These are phyloP conservation scores for Potamarius usumacintae DNA, from an alignment of 2,113 vertebrate genomes.

Conservation along the genomic window DNA sequence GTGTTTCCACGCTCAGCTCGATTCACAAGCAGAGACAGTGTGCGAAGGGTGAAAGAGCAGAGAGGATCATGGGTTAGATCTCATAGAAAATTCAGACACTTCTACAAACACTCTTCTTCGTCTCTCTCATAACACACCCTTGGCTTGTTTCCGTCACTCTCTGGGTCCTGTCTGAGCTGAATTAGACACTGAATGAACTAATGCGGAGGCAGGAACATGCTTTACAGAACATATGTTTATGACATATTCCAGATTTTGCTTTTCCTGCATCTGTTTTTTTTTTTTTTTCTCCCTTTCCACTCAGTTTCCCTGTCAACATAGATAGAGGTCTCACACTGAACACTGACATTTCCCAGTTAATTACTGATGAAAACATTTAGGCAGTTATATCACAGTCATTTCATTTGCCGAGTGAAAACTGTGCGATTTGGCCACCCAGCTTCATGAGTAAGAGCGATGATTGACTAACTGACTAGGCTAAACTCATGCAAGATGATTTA, in stretches of 20 bases:
- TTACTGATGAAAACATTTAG: not conserved
- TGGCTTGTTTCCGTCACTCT: not conserved
- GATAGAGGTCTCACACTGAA: slow-evolving; percentile 15
- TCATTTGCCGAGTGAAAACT: slow-evolving; percentile 31
- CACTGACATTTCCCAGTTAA: slow-evolving; percentile 3
- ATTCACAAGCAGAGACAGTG: slow-evolving; percentile 15
- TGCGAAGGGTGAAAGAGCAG: slow-evolving; percentile 6
- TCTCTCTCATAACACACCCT: not conserved
- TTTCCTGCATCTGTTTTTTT: slow-evolving; percentile 45
- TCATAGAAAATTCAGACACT: slow-evolving; percentile 17
- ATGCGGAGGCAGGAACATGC: not conserved
- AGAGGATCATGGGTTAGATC: slow-evolving; percentile 15
- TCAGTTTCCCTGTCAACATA: slow-evolving; percentile 38
- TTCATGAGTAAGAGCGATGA: slow-evolving; percentile 22
- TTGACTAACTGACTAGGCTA: not conserved
- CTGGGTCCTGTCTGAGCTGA: not conserved
- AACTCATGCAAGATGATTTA: not conserved
- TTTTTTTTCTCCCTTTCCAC: slow-evolving; percentile 40
- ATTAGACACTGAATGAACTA: not conserved
- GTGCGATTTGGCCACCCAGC: not conserved
- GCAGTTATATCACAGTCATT: slow-evolving; percentile 18
- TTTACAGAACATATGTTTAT: not conserved
- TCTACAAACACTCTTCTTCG: not conserved
- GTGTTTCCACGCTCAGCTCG: slow-evolving; percentile 41
- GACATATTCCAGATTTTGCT: slow-evolving; percentile 9